These are phyloP conservation scores for Chymomyza amoena DNA, from an alignment of 2,888 invertebrate genomes.

Conservation along the genomic window DNA sequence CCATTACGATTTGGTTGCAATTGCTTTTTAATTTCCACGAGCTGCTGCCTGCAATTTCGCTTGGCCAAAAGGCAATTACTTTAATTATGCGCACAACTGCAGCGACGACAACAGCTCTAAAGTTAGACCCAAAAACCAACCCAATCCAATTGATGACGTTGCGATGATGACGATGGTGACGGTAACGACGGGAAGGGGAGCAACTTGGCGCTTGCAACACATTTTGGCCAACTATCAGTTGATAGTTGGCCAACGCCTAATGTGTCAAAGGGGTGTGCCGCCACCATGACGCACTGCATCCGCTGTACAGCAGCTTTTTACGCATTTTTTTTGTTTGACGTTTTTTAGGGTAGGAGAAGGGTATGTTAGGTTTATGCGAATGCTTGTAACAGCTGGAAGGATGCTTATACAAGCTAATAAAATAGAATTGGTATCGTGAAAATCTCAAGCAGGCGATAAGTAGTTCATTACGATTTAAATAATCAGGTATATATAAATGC, in stretches of 20 bases:
- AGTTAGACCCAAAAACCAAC: not conserved
- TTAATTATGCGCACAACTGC: slow-evolving; percentile 34
- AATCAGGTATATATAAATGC: too few species aligned
- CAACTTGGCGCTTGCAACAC: not conserved
- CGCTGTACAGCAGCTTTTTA: slow-evolving; percentile 35
- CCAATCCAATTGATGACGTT: too few species aligned
- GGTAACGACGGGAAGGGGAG: not conserved
- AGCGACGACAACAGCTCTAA: not conserved
- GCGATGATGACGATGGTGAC: not conserved
- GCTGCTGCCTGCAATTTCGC: slow-evolving; percentile 56
- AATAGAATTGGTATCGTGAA: too few species aligned
- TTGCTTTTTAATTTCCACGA: slow-evolving; percentile 42
- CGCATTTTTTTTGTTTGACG: not conserved
- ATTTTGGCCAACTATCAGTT: slow-evolving; percentile 2
- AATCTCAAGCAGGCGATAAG: too few species aligned
- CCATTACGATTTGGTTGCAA: not conserved
- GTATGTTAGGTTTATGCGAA: too few species aligned
- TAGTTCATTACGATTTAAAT: too few species aligned
- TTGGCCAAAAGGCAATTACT: slow-evolving; percentile 51
- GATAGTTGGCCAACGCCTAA: slow-evolving; percentile 20
- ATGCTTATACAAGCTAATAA: too few species aligned
- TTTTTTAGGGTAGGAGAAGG: too few species aligned
- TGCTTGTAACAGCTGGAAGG: too few species aligned
- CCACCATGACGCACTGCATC: slow-evolving; percentile 59
- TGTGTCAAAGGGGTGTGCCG: slow-evolving; percentile 61